Conservation (phyloP, 2,113 vertebrate species). For the Blennius ocellaris region DNA sequence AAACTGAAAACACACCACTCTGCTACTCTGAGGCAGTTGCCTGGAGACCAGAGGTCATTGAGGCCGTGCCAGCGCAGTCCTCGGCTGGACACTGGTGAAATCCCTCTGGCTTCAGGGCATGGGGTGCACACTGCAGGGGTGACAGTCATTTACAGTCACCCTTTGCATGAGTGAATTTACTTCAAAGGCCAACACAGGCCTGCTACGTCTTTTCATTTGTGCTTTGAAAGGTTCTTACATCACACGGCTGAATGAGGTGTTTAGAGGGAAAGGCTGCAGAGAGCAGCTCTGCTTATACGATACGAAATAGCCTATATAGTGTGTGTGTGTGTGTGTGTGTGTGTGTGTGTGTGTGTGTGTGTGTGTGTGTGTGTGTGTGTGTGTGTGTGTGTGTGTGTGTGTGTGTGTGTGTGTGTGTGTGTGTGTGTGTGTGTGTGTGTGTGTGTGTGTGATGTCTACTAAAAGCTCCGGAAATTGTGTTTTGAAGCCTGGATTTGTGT, state of each 20-base stretch:
- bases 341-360: background rate
- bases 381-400: background rate
- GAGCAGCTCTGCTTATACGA: slow-evolving; percentile 31
- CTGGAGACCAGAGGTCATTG: slow-evolving; percentile 75
- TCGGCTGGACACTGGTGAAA: slow-evolving; percentile 65
- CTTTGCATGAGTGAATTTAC: slow-evolving; percentile 76
- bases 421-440: background rate
- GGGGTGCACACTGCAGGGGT: slow-evolving; percentile 59
- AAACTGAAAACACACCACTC: slow-evolving; percentile 57
- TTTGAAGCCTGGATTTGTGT: background rate
- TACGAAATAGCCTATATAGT: background rate
- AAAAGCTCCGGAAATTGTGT: background rate
- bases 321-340: background rate
- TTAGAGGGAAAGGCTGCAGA: slow-evolving; percentile 31
- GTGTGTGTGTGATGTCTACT: background rate
- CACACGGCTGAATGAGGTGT: slow-evolving; percentile 46
- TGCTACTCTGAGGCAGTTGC: slow-evolving; percentile 67
- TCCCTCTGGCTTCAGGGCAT: slow-evolving; percentile 64
- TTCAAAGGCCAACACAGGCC: slow-evolving; percentile 68
- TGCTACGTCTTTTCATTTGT: slow-evolving; percentile 58
- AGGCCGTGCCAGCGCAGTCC: slow-evolving; percentile 67
- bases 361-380: background rate
- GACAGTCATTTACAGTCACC: slow-evolving; percentile 76
- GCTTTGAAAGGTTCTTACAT: slow-evolving; percentile 60
- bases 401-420: background rate